A percentile compares a stretch with the other conserved stretches of the same genome.
Conservation (phyloP, 30 jellyfish, hydroid and myxozoan genomes). For the Morbakka virulenta region DNA sequence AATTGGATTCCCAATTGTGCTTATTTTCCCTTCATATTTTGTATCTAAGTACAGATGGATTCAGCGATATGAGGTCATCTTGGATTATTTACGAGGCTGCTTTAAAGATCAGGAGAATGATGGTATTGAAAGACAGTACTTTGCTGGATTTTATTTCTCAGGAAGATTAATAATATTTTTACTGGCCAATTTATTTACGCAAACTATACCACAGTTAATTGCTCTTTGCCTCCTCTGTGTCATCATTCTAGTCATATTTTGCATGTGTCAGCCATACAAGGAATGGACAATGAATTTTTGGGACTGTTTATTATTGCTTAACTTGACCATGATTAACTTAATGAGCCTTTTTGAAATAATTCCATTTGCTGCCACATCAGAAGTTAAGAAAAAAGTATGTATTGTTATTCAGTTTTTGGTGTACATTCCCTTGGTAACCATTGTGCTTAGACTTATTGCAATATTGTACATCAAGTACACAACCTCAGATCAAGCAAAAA, state of each 20-base stretch:
- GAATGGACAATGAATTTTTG: slow-evolving; percentile 78
- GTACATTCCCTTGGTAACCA: slow-evolving; percentile 58
- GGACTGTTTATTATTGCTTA: slow-evolving; percentile 69
- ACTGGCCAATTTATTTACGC: slow-evolving; percentile 46
- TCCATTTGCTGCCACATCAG: slow-evolving; percentile 53
- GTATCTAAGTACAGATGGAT: slow-evolving; percentile 17
- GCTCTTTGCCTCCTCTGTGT: slow-evolving; percentile 62
- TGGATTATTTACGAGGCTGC: slow-evolving; percentile 64
- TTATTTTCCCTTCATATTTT: slow-evolving; percentile 78
- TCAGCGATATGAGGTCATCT: slow-evolving; percentile 62
- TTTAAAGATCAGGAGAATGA: slow-evolving; percentile 33
- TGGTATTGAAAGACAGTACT: slow-evolving; percentile 26
- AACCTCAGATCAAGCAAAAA: slow-evolving; percentile 5
- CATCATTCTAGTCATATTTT: slow-evolving; percentile 50
- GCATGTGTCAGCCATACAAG: slow-evolving; percentile 81
- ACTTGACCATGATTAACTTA: slow-evolving; percentile 67
- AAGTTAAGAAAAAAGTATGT: neutral
- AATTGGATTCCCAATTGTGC: slow-evolving; percentile 71
- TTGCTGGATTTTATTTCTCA: slow-evolving; percentile 82
- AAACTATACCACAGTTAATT: slow-evolving; percentile 61
- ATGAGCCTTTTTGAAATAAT: slow-evolving; percentile 66
- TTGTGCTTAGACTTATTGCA: slow-evolving; percentile 23
- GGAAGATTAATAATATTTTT: slow-evolving; percentile 66
- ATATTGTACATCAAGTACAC: no score
- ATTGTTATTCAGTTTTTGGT: slow-evolving; percentile 31